These are phyloP conservation scores for Nyctibius grandis DNA, from an alignment of 2,797 vertebrate species.

Conservation along the genomic window DNA sequence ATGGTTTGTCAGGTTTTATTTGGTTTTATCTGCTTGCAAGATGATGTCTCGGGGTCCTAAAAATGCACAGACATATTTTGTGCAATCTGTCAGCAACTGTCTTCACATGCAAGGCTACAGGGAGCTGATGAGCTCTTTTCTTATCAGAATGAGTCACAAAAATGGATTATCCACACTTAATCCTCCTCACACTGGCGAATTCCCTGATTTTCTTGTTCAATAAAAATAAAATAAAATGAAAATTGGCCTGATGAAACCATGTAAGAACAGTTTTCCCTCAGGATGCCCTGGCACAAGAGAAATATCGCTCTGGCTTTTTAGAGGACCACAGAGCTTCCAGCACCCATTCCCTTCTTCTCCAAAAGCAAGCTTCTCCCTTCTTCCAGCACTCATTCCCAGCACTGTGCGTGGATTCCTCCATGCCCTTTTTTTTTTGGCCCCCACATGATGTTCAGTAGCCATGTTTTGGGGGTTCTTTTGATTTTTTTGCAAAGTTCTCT, in stretches of 20 bases:
- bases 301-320: neutral
- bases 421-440: neutral
- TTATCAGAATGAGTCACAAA: conserved; percentile 53
- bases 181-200: neutral
- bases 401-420: neutral
- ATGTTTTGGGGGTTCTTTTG: neutral
- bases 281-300: neutral
- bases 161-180: conserved; percentile 57
- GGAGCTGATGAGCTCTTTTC: conserved; percentile 23
- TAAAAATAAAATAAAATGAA: conserved; percentile 4
- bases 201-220: neutral
- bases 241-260: neutral
- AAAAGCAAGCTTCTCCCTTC: neutral
- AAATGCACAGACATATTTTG: conserved; percentile 44
- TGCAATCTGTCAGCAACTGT: conserved; percentile 55
- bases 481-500: neutral
- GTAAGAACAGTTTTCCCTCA: neutral
- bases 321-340: neutral
- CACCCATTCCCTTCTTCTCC: neutral
- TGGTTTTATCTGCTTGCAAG: conserved; percentile 38
- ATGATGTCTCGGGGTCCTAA: conserved; percentile 35
- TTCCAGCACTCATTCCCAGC: neutral
- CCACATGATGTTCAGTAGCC: neutral
- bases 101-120: conserved; percentile 34
- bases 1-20: conserved; percentile 54